Evolutionary conservation across 2,113 vertebrate species (phyloP), one percentile per base, ranked within the genome.

Genomic region (Leptobrachium leishanense): DNA sequence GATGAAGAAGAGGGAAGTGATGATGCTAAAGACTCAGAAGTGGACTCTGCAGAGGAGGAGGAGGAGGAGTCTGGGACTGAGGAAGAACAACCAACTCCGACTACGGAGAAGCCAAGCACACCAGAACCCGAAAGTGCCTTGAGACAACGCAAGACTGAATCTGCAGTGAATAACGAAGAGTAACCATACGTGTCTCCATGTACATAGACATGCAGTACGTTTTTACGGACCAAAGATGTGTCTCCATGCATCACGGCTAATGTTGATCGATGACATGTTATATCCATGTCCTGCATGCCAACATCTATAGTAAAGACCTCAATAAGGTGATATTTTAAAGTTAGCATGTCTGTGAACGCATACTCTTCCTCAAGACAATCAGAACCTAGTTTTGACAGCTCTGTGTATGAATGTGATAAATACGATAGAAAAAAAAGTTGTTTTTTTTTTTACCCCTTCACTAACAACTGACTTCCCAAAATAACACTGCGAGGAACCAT

Each of bases 101-200:
- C 65, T 0, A 88, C 84, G 10, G 83, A 76, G 12, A 81, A 15
- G 0, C 2, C 53, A 55, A 76, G 79, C 40, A 85, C 84, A 20
- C 5, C 74, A 6, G 89, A 89, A 66, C 68, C 73, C 3, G 90
- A 91, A 66, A 89, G 86, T 68, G 79, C 85, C 0, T 6, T 95
- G 86, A 89, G 94, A 50, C 93, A 94, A 77, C 91, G 94, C 65
- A 94, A 82, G 75, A 88, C 82, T 53, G 93, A 91, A 78, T 85
- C 9, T 3, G 76, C 82, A 5, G 71, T 5, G 8, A 83, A 83
- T 42, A 74, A 81, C 53, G 88, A 65, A 44, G 86, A 83, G 0
- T 91, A 91, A 80, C 40, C 20, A 72, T 82, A 43, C 8, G 1
- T 0, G n/a, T 31, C 20, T 20, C 43, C 44, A 9, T 10, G n/a